Evolutionary conservation across 2,113 vertebrate species (phyloP), one percentile per base, ranked within the genome.

Genomic region (Patagioenas fasciata): DNA sequence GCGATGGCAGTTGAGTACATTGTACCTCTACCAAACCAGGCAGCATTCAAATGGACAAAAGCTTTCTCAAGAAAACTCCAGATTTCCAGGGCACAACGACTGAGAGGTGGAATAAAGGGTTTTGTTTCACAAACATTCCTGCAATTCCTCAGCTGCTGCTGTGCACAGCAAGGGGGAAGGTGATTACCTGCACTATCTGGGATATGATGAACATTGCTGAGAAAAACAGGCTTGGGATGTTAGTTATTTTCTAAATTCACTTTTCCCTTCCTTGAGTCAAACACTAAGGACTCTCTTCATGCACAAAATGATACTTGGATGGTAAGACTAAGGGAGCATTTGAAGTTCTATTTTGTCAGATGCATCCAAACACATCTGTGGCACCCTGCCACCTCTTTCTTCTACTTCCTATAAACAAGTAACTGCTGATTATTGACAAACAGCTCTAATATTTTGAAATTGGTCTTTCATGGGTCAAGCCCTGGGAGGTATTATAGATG

Each of bases 121-220:
- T 71, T 47, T 61, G 38, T 62, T 70, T 61, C 51, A 42, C 34
- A 86, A 47, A 71, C 16, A 5, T 71, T 80, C 32, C 72, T 86
- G 57, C 40, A 66, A 8, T 51, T 92, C 34, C 53, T 15, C 57
- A 56, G 71, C 50, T 54, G 53, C 56, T 82, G 60, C 71, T 26
- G 21, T 13, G 57, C 34, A 29, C 40, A 40, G 50, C 0, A 0
- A 78, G 62, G 36, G 21, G 51, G 25, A 73, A 38, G 62, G 29
- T 0, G 0, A 34, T 44, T 36, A 34, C 42, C 64, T 44, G 79
- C 10, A 2, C 38, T 58, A 12, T 13, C 85, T 0, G 5, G 23
- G n/a, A 23, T 56, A 7, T 14, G 40, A 71, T 34, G n/a, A 53
- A 71, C 5, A 6, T 32, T 50, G 78, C n/a, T 2, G 8, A 72